These are phyloP conservation scores for Trichacis sp. DNA, from an alignment of 2,888 invertebrate species.

Conservation along the genomic window DNA sequence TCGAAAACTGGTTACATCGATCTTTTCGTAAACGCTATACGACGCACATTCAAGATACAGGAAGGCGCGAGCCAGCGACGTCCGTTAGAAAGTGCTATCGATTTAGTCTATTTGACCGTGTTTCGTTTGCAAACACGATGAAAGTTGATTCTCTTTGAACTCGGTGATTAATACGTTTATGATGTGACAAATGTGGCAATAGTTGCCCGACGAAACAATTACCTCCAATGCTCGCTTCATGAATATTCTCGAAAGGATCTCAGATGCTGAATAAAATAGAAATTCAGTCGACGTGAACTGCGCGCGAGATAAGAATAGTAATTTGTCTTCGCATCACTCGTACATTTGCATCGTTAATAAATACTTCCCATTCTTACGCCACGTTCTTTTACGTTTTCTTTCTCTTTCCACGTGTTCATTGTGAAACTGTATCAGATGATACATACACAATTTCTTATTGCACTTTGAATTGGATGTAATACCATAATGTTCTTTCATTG, in stretches of 20 bases:
- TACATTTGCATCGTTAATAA: too few relatives aligned
- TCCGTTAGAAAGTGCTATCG: slow-evolving; percentile 3
- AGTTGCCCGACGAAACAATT: not conserved
- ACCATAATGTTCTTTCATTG: too few relatives aligned
- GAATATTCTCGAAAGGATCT: slow-evolving; percentile 1
- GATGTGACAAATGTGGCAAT: slow-evolving; percentile 10
- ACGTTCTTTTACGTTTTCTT: too few relatives aligned
- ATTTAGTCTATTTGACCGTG: not conserved
- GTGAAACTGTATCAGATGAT: too few relatives aligned
- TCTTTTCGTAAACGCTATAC: not conserved
- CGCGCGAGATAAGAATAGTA: not conserved
- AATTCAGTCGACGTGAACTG: slow-evolving; percentile 6
- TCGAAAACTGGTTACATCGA: not conserved
- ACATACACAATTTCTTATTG: too few relatives aligned
- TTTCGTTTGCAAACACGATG: not conserved
- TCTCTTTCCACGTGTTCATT: too few relatives aligned
- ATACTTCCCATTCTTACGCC: too few relatives aligned
- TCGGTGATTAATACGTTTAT: slow-evolving; percentile 7
- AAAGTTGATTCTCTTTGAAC: slow-evolving; percentile 9
- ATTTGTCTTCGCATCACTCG: slow-evolving; percentile 4
- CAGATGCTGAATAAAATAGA: slow-evolving; percentile 1
- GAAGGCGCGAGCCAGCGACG: not conserved
- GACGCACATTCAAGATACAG: not conserved
- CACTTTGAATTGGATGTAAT: too few relatives aligned
- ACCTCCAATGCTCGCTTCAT: not conserved